Base-by-base conservation (phyloP, 2,888 invertebrate species). In the Drosophila paramelanica region DNA sequence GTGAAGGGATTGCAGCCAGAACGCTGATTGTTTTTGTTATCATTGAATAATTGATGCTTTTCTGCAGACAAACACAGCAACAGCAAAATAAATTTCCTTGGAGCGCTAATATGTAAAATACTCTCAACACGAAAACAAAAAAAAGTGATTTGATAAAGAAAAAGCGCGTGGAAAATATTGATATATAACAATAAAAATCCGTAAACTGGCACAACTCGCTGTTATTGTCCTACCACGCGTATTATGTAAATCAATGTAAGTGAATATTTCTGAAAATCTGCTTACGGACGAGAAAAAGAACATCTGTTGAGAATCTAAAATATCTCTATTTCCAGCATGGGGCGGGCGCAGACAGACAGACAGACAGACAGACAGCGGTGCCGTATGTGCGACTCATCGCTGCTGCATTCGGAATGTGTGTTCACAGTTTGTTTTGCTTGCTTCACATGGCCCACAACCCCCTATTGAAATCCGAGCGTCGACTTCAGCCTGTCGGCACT, bases 201-300 rank as follows among this genome's bases (percentile, higher is more conserved):
- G 6, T 55, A 17, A 36, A 5, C 36, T 36, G 42, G 10, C 25
- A 11, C 41, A 57, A 7, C 43, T 25, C 49, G 43, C 51, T 13
- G 36, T 38, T 20, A 45, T 31, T 58, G 39, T 23, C 41, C 42
- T 50, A 47, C 14, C 58, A 14, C 47, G 68, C 64, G 73, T 51
- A 67, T 89, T 88, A 89, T 86, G 89, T 73, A 86, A 86, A 86
- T 85, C 84, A 79, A 73, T 75, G 73, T 51, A 41, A 31, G 65
- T 72, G 79, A 81, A 85, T 74, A 73, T 69, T 73, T 62, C 65
- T 64, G 56, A 71, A 83, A 84, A 87, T 83, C 76, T 81, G 88
- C 76, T 84, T 78, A 71, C 72, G 56, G 78, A 69, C 67, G 69
- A 55, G 57, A 39, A 60, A 33, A 57, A 13, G 61, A 79, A 81